Percentiles rank a stretch among this genome's conserved stretches.
Conservation (phyloP, 1,140 invertebrate species). For the Metopolophium dirhodum region DNA sequence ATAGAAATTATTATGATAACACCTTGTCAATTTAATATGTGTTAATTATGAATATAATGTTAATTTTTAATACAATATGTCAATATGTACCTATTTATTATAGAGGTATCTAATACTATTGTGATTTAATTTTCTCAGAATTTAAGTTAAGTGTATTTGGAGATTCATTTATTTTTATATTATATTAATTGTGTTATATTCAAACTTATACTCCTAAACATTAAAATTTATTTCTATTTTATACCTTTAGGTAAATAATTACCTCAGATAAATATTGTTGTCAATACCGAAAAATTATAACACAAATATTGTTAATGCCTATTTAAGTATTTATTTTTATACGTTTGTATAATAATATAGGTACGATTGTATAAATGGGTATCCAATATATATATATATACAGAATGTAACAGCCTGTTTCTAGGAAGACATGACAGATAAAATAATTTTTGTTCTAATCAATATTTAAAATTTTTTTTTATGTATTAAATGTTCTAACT, state of each 20-base stretch:
- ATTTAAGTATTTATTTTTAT: not conserved
- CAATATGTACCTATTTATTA: not conserved
- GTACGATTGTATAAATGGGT: not conserved
- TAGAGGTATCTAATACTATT: not conserved
- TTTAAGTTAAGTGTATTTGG: not conserved
- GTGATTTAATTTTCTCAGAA: not conserved
- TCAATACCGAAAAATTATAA: not conserved
- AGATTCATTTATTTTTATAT: slow-evolving; percentile 3
- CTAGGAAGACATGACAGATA: too few relatives aligned
- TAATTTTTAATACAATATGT: not conserved
- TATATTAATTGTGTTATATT: not conserved
- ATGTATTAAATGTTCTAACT: too few relatives aligned
- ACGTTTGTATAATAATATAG: not conserved
- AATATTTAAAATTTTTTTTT: too few relatives aligned
- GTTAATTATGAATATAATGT: not conserved
- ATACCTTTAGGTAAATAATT: not conserved
- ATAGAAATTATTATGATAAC: not conserved
- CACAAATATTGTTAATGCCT: not conserved
- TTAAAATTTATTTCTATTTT: not conserved
- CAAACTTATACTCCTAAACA: not conserved
- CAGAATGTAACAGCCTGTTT: too few relatives aligned
- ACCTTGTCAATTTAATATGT: not conserved
- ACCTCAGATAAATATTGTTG: not conserved
- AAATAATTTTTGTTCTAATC: too few relatives aligned
- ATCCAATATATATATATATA: not conserved